These are phyloP conservation scores for Saccostrea cuccullata DNA, from an alignment of 1,140 invertebrate genomes.

Conservation along the genomic window DNA sequence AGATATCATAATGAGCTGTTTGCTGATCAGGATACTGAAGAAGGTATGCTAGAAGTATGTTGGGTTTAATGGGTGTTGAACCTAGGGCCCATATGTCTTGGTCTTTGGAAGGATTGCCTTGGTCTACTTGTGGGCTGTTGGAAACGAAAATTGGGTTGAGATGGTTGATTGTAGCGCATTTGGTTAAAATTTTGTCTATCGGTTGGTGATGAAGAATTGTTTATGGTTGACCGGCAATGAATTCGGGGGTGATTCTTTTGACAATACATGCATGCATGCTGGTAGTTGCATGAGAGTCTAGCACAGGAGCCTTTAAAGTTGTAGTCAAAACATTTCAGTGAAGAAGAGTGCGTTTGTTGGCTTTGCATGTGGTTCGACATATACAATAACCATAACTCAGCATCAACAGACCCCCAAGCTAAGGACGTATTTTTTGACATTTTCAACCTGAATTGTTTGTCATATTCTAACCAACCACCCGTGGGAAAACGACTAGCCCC, in stretches of 20 bases:
- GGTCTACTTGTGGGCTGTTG: background rate
- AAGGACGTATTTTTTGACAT: background rate
- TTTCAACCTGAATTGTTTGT: slow-evolving; percentile 17
- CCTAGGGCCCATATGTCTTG: slow-evolving; percentile 25
- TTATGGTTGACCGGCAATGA: background rate
- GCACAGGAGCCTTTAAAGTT: no score
- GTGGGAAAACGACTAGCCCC: no score
- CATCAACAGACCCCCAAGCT: background rate
- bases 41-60: background rate
- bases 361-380: background rate
- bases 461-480: background rate
- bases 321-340: no score
- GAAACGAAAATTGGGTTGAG: background rate
- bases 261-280: no score
- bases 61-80: no score
- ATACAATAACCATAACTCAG: background rate
- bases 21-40: background rate
- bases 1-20: background rate
- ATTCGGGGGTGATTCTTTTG: background rate
- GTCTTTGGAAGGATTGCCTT: background rate
- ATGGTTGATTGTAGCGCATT: background rate
- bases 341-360: background rate
- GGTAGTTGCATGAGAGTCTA: no score
- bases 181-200: background rate
- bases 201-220: background rate